Conservation (phyloP, 2,797 vertebrate species). For the Steatocranus sp. region DNA sequence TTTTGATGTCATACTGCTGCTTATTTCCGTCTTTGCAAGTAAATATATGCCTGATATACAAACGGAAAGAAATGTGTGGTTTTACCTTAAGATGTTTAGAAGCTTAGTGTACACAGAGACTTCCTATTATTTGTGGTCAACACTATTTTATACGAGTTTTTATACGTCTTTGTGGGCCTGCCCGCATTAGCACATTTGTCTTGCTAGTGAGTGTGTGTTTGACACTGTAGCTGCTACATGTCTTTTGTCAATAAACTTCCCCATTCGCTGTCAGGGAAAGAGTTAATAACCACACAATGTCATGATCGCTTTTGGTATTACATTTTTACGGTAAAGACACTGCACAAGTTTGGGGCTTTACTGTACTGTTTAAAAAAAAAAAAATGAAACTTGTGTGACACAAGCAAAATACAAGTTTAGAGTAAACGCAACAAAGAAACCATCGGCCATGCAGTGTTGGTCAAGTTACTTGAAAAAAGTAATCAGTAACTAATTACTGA, state of each 20-base stretch:
- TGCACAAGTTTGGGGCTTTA: not conserved
- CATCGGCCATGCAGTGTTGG: not conserved
- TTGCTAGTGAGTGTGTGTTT: not conserved
- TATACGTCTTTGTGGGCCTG: not conserved
- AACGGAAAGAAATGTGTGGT: not conserved
- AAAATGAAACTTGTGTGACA: not conserved
- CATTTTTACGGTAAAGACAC: not conserved
- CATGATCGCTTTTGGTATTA: not conserved
- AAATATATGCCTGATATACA: not conserved
- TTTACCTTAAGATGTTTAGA: not conserved
- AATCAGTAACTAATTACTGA: no score
- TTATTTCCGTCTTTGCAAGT: not conserved
- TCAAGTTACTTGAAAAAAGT: no score
- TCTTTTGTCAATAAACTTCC: slow-evolving; percentile 24
- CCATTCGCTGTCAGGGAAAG: not conserved
- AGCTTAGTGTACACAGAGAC: not conserved
- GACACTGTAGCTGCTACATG: not conserved
- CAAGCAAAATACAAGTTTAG: not conserved
- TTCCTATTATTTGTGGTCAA: slow-evolving; percentile 3
- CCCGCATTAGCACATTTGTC: not conserved
- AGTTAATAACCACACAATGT: not conserved
- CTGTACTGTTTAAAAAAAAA: no score
- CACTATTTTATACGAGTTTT: not conserved
- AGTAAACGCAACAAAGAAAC: not conserved
- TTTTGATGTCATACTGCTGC: not conserved